phyloP scores from a whole-genome alignment of 1,140 invertebrate genomes.

The Psix sp. region DNA sequence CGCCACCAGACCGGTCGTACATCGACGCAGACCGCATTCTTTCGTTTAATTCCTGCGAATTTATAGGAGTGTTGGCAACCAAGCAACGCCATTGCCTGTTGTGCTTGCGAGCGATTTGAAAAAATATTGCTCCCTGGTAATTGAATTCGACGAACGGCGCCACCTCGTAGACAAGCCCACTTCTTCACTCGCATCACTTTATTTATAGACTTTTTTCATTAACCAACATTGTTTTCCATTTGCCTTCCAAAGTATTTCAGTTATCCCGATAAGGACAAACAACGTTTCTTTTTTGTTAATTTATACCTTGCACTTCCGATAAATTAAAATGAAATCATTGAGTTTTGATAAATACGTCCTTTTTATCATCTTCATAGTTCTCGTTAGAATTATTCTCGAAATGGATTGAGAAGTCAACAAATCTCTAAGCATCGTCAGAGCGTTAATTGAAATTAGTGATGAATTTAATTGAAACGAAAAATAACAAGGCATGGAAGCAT shows the following conservation, averaged over 20 bases:
- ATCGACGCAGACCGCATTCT: conserved; percentile 76
- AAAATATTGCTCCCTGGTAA: conserved; percentile 72
- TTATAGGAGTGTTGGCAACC: conserved; percentile 74
- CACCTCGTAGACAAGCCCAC: conserved; percentile 41
- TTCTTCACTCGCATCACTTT: conserved; percentile 47
- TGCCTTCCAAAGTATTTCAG: conserved; percentile 25
- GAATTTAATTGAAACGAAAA: conserved; percentile 52
- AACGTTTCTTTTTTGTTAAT: background rate
- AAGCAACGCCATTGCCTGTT: conserved; percentile 62
- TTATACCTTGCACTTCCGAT: too few species aligned
- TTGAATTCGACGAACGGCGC: conserved; percentile 69
- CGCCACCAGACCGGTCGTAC: conserved; percentile 66
- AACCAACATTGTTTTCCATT: conserved; percentile 14
- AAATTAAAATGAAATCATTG: too few species aligned
- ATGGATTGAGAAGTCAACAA: conserved; percentile 6
- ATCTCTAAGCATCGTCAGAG: conserved; percentile 18
- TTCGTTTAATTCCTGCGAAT: conserved; percentile 78
- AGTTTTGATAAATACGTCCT: too few species aligned
- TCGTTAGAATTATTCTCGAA: conserved; percentile 3
- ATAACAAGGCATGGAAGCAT: conserved; percentile 46
- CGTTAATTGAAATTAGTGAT: conserved; percentile 40
- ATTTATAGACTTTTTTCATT: conserved; percentile 59
- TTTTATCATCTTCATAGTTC: too few species aligned
- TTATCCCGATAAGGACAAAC: conserved; percentile 28
- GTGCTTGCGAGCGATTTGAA: conserved; percentile 65